These are phyloP conservation scores for Anser cygnoides DNA, from an alignment of 2,113 vertebrate genomes.

Conservation along the genomic window DNA sequence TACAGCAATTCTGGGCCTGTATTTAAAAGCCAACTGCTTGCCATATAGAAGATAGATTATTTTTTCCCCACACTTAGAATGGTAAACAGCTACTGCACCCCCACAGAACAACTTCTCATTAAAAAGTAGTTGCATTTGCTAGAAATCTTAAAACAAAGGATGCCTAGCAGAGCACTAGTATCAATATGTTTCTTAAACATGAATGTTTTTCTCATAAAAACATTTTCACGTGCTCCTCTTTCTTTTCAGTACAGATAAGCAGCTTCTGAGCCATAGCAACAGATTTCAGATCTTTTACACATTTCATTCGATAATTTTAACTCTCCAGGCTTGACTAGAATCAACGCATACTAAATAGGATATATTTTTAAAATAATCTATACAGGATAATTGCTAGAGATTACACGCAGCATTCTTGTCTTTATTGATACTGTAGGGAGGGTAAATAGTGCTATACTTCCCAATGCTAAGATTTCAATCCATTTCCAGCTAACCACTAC, in stretches of 20 bases:
- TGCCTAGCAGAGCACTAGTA: neutral
- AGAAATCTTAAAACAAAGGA: neutral
- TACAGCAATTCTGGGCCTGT: neutral
- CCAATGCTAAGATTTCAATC: slow-evolving; percentile 3
- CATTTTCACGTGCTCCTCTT: slow-evolving; percentile 10
- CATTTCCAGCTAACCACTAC: slow-evolving; percentile 16
- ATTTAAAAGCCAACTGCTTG: neutral
- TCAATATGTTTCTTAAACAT: neutral
- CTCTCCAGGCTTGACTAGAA: slow-evolving; percentile 16
- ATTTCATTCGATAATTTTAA: slow-evolving; percentile 45
- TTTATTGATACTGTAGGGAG: slow-evolving; percentile 41
- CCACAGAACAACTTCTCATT: neutral
- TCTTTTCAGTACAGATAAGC: neutral
- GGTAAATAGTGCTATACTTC: neutral
- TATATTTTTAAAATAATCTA: neutral
- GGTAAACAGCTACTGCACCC: neutral
- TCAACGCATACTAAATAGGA: neutral
- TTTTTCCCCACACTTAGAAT: neutral
- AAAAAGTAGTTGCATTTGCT: neutral
- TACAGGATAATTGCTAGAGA: slow-evolving; percentile 47
- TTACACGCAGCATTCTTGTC: slow-evolving; percentile 13
- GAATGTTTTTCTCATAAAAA: slow-evolving; percentile 20
- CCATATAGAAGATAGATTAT: neutral
- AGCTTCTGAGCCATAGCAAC: slow-evolving; percentile 30
- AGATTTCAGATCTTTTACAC: slow-evolving; percentile 29